Conservation (phyloP, 2,888 invertebrate species). For the Oxystoma pomonae region DNA sequence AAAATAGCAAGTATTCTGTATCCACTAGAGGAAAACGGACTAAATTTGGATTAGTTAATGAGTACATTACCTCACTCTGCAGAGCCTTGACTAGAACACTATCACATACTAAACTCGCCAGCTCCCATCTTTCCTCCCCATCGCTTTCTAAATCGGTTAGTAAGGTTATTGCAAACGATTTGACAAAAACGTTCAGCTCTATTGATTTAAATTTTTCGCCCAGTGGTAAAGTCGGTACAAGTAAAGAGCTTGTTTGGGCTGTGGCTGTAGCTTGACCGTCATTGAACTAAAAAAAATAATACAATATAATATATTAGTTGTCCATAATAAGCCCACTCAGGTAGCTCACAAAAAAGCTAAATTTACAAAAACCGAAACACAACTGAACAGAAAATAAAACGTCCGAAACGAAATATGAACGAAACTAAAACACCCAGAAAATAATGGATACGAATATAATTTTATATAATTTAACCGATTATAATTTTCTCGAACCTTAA, state of each 20-base stretch:
- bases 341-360: too few species aligned
- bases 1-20: constrained; percentile 3
- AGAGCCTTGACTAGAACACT: constrained; percentile 39
- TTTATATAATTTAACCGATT: too few species aligned
- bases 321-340: too few species aligned
- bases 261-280: too few species aligned
- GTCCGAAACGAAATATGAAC: too few species aligned
- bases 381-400: too few species aligned
- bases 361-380: too few species aligned
- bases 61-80: constrained; percentile 38
- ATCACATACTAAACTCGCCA: constrained; percentile 49
- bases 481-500: too few species aligned
- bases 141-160: constrained; percentile 48
- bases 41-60: background rate
- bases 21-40: background rate
- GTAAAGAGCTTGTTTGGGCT: background rate
- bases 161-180: constrained; percentile 48
- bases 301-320: too few species aligned
- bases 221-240: constrained; percentile 27
- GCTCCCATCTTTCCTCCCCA: constrained; percentile 47
- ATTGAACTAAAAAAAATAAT: too few species aligned
- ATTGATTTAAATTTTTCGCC: constrained; percentile 24
- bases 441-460: too few species aligned
- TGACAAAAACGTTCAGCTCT: constrained; percentile 45
- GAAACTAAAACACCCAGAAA: too few species aligned